Conservation (phyloP, 2,797 vertebrate genomes). For the Syngnathus rostellatus region DNA sequence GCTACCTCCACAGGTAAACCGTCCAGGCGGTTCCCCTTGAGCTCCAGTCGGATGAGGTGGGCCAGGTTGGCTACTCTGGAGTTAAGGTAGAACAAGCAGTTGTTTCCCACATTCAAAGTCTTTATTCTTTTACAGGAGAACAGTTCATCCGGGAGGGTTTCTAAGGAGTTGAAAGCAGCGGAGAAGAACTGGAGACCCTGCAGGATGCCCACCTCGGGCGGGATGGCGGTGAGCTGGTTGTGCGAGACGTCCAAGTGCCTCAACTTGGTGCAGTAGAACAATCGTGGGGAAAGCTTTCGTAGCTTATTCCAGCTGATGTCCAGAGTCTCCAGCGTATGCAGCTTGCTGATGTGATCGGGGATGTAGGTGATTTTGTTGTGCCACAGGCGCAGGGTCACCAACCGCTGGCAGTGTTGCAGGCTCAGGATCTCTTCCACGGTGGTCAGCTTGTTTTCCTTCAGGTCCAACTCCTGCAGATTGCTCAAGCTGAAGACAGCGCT, state of each 20-base stretch:
- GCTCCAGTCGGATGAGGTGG: constrained; percentile 72
- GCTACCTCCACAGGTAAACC: constrained; percentile 72
- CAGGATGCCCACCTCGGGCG: constrained; percentile 74
- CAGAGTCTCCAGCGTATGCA: constrained; percentile 74
- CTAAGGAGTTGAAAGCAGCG: constrained; percentile 77
- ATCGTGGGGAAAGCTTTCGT: constrained; percentile 65
- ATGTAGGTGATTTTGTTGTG: constrained; percentile 82
- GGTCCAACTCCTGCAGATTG: constrained; percentile 78
- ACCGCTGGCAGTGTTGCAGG: constrained; percentile 80
- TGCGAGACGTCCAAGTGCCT: constrained; percentile 79
- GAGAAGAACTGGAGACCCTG: constrained; percentile 78
- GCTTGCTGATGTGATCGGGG: constrained; percentile 81
- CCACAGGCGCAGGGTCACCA: constrained; percentile 77
- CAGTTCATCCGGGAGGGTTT: constrained; percentile 77
- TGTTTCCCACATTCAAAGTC: constrained; percentile 71
- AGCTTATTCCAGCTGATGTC: constrained; percentile 83
- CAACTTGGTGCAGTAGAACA: constrained; percentile 78
- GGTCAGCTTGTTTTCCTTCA: constrained; percentile 79
- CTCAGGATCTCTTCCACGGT: constrained; percentile 87
- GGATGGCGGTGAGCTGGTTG: constrained; percentile 75
- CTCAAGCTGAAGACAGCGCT: constrained; percentile 80
- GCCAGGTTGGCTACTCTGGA: constrained; percentile 64
- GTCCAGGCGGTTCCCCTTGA: constrained; percentile 80
- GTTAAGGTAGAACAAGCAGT: constrained; percentile 70
- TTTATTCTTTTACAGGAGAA: constrained; percentile 80